These are phyloP conservation scores for Propsilocerus akamusi DNA, from an alignment of 1,140 invertebrate genomes.

Conservation along the genomic window DNA sequence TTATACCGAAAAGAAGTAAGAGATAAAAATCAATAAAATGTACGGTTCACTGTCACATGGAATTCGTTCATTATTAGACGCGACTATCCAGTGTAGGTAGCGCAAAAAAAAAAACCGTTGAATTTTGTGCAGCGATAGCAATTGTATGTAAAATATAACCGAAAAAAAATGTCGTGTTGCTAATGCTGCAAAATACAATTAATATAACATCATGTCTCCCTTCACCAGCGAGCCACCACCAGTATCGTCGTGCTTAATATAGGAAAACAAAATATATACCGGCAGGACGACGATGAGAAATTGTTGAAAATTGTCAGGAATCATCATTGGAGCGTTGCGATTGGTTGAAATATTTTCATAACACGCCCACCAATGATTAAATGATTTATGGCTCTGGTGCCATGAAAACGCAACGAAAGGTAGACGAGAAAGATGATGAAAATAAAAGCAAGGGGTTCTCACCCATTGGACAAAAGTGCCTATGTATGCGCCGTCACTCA, in stretches of 20 bases:
- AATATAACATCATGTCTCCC: neutral
- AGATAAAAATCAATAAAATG: neutral
- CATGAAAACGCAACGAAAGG: neutral
- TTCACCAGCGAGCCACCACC: neutral
- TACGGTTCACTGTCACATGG: neutral
- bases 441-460: neutral
- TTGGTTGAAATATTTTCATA: neutral
- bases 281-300: neutral
- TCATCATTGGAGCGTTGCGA: neutral
- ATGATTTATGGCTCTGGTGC: neutral
- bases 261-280: neutral
- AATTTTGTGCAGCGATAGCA: neutral
- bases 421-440: neutral
- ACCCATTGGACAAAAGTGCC: constrained; percentile 1
- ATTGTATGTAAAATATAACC: neutral
- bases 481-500: no score
- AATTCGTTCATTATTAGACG: neutral
- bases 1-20: neutral
- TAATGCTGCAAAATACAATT: neutral
- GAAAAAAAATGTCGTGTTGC: neutral
- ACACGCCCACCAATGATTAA: no score
- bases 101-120: neutral
- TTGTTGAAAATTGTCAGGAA: neutral
- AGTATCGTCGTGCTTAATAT: neutral
- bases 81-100: neutral